Percentiles rank a stretch among this genome's conserved stretches.
These are phyloP conservation scores for Amphiprion percula DNA, from an alignment of 2,113 vertebrate species.

Conservation along the genomic window DNA sequence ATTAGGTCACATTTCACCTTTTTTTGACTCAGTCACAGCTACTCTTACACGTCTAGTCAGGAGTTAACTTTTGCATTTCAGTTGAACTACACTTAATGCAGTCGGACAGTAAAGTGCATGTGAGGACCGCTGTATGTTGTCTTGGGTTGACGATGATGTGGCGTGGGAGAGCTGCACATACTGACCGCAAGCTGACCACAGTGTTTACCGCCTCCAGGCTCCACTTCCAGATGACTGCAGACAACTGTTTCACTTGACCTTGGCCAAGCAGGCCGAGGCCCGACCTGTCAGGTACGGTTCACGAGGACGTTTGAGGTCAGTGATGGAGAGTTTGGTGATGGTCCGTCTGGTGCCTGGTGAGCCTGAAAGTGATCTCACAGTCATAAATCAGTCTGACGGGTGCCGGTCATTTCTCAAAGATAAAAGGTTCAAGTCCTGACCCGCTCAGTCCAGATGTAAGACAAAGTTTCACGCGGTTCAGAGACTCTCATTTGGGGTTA, in stretches of 20 bases:
- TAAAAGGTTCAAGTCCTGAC: constrained; percentile 48
- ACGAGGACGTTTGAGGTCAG: constrained; percentile 47
- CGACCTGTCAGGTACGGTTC: constrained; percentile 55
- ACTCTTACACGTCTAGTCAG: background rate
- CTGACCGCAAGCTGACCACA: constrained; percentile 55
- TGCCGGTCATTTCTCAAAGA: constrained; percentile 51
- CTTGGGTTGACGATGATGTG: constrained; percentile 47
- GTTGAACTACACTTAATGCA: constrained; percentile 16
- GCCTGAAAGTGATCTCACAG: constrained; percentile 36
- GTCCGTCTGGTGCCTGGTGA: constrained; percentile 32
- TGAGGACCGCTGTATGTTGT: constrained; percentile 27
- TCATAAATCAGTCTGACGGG: constrained; percentile 59
- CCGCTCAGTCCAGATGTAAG: constrained; percentile 29
- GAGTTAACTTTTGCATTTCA: constrained; percentile 39
- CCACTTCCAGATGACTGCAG: constrained; percentile 64
- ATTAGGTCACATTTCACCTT: background rate
- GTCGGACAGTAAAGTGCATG: constrained; percentile 41
- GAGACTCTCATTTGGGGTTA: constrained; percentile 25
- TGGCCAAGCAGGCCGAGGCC: constrained; percentile 40
- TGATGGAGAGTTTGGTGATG: constrained; percentile 33
- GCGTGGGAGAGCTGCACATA: constrained; percentile 51
- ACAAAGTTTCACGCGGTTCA: constrained; percentile 33
- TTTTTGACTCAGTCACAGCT: background rate
- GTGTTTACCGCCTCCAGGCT: constrained; percentile 42
- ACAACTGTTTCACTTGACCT: constrained; percentile 69